These are phyloP conservation scores for Volucella zonaria DNA, from an alignment of 2,888 invertebrate genomes.

Conservation along the genomic window DNA sequence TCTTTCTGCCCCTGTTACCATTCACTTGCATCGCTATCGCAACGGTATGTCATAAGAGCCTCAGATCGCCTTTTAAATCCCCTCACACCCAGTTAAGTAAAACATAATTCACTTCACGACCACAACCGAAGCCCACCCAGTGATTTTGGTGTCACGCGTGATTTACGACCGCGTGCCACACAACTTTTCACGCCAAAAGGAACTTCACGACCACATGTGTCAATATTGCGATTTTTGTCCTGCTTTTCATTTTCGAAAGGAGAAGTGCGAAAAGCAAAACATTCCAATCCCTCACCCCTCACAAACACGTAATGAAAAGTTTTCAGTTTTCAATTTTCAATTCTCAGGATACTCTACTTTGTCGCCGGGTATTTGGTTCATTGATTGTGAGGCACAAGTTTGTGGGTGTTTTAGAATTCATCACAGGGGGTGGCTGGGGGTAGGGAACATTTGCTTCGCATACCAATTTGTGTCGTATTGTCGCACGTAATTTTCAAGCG, in stretches of 20 bases:
- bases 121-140: slow-evolving; percentile 23
- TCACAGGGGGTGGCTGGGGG: neutral
- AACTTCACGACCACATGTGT: slow-evolving; percentile 63
- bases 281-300: slow-evolving; percentile 11
- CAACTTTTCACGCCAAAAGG: slow-evolving; percentile 38
- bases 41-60: neutral
- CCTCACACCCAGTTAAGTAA: slow-evolving; percentile 39
- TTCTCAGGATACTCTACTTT: slow-evolving; percentile 70
- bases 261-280: neutral
- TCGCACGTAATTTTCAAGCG: slow-evolving; percentile 66
- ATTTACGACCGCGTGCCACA: slow-evolving; percentile 63
- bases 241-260: slow-evolving; percentile 25
- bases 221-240: slow-evolving; percentile 36
- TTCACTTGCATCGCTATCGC: neutral
- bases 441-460: slow-evolving; percentile 42
- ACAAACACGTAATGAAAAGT: slow-evolving; percentile 68
- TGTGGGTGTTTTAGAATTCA: slow-evolving; percentile 55
- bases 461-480: slow-evolving; percentile 70
- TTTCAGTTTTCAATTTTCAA: slow-evolving; percentile 55
- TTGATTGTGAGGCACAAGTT: slow-evolving; percentile 64
- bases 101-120: slow-evolving; percentile 55
- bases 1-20: too few relatives aligned
- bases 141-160: slow-evolving; percentile 64
- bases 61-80: slow-evolving; percentile 9
- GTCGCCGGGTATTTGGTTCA: slow-evolving; percentile 65